Conservation (phyloP, 2,113 vertebrate species). For the Cromileptes altivelis region DNA sequence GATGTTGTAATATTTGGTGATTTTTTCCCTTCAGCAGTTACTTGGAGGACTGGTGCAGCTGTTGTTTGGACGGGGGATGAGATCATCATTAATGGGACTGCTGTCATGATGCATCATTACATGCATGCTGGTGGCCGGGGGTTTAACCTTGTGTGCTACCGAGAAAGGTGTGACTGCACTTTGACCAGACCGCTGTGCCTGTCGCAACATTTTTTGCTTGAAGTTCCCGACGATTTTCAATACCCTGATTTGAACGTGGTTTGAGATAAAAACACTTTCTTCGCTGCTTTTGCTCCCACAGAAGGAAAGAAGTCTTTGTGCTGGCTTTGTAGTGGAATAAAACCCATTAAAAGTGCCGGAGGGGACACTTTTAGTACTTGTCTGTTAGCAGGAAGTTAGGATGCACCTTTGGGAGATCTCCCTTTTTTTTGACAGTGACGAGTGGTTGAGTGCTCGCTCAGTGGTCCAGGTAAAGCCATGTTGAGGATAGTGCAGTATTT, state of each 20-base stretch:
- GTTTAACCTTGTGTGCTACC: conserved; percentile 47
- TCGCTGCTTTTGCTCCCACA: conserved; percentile 43
- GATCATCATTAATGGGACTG: conserved; percentile 23
- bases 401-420: conserved; percentile 66
- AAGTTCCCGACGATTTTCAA: conserved; percentile 32
- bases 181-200: conserved; percentile 43
- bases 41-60: conserved; percentile 6
- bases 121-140: conserved; percentile 64
- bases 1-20: conserved; percentile 20
- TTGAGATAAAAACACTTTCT: conserved; percentile 42
- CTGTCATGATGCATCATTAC: conserved; percentile 28
- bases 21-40: conserved; percentile 16
- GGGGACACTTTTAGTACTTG: conserved; percentile 36
- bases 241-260: conserved; percentile 75
- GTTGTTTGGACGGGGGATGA: background rate
- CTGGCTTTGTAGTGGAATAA: conserved; percentile 71
- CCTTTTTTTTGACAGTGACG: conserved; percentile 55
- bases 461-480: conserved; percentile 57
- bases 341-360: conserved; percentile 42
- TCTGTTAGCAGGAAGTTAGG: conserved; percentile 39
- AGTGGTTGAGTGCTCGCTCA: conserved; percentile 46
- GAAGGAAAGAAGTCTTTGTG: conserved; percentile 70
- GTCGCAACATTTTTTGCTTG: conserved; percentile 50
- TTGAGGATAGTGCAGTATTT: conserved; percentile 60
- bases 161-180: conserved; percentile 33